Evolutionary conservation across 2,888 invertebrate species (phyloP).

Genomic region (Camptogramma bilineatum): DNA sequence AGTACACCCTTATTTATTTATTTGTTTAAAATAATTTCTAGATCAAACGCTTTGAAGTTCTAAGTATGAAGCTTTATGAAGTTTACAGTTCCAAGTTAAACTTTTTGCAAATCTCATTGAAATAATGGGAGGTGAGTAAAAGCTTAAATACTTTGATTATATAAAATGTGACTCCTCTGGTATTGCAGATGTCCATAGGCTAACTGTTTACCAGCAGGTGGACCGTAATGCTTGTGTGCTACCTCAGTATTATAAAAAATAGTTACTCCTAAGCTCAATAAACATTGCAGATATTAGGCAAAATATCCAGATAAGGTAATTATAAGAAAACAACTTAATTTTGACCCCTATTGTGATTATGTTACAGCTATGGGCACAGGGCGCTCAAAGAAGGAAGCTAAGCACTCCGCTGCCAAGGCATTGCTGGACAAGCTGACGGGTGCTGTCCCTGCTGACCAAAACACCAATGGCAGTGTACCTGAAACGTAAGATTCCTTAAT

Average conservation of each 20-base stretch:
- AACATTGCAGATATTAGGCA: no score
- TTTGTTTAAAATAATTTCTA: neutral
- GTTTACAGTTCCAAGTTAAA: neutral
- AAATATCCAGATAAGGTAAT: no score
- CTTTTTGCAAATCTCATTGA: neutral
- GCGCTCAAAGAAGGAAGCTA: constrained; percentile 98
- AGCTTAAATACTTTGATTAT: no score
- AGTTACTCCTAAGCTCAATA: no score
- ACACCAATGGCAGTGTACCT: constrained; percentile 79
- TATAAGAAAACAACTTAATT: neutral
- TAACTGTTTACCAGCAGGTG: no score
- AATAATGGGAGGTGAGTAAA: no score
- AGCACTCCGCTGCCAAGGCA: constrained; percentile 97
- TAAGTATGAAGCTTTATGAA: neutral
- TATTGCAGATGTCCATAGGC: no score
- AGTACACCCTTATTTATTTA: constrained; percentile 35
- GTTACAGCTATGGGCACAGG: constrained; percentile 93
- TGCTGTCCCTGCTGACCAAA: constrained; percentile 88
- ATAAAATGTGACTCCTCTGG: no score
- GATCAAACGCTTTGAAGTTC: neutral
- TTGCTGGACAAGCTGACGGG: constrained; percentile 94
- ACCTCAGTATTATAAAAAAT: no score
- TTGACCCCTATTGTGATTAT: neutral
- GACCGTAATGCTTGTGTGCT: no score
- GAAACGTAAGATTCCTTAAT: constrained; percentile 66